A percentile compares a stretch with the other conserved stretches of the same genome.
Conservation (phyloP, 2,797 vertebrate genomes). For the Cichlasoma orientale region DNA sequence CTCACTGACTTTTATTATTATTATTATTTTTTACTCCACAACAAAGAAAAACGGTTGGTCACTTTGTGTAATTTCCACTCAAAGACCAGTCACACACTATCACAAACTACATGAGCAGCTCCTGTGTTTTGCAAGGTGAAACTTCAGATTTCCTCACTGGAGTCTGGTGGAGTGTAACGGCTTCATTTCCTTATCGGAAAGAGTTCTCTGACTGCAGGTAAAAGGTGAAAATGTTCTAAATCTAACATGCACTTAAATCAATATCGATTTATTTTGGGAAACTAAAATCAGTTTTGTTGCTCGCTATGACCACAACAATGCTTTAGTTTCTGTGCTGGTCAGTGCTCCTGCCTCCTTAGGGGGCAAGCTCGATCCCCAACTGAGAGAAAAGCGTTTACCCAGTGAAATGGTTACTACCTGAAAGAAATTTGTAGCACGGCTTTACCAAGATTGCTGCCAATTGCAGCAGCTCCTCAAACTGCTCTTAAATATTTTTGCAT, state of each 20-base stretch:
- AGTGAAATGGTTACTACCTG: not conserved
- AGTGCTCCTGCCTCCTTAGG: not conserved
- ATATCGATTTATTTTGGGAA: not conserved
- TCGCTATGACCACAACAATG: not conserved
- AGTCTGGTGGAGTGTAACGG: not conserved
- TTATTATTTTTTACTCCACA: not conserved
- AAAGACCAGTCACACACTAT: accelerated
- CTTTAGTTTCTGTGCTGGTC: not conserved
- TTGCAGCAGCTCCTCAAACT: not conserved
- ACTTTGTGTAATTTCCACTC: not conserved
- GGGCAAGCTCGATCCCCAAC: not conserved
- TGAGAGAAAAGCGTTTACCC: not conserved
- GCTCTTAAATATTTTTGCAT: not conserved
- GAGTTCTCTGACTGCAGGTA: not conserved
- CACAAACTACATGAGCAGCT: not conserved
- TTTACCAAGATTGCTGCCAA: not conserved
- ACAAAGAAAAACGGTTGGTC: not conserved
- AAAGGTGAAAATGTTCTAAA: not conserved
- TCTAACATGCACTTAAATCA: not conserved
- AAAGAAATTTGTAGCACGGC: not conserved
- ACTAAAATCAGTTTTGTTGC: not conserved
- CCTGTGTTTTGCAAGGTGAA: not conserved
- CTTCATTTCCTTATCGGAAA: not conserved
- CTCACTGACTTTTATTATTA: not conserved
- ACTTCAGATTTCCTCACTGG: not conserved